Percentiles rank a stretch among this genome's conserved stretches.
Evolutionary conservation across 2,888 invertebrate genomes (phyloP).

Genomic region (Watsonalla binaria): DNA sequence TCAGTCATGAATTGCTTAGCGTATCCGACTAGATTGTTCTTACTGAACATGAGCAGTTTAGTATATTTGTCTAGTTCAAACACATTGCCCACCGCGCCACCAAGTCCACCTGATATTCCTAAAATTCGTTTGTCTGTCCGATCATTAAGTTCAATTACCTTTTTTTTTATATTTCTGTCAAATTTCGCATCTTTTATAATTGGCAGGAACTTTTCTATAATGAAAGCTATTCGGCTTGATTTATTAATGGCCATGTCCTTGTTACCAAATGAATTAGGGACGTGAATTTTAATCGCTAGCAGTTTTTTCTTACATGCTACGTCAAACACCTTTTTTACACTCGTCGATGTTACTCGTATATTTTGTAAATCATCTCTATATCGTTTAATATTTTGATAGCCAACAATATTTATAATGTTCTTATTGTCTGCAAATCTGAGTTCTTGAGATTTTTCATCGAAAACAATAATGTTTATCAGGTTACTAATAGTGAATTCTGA

Average conservation of each 20-base stretch:
- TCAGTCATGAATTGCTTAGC: background rate
- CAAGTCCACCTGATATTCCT: slow-evolving; percentile 5
- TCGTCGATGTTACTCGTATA: slow-evolving; percentile 3
- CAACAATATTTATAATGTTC: background rate
- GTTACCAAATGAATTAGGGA: slow-evolving; percentile 7
- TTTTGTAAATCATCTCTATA: slow-evolving; percentile 3
- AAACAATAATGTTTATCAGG: slow-evolving; percentile 3
- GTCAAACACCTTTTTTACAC: slow-evolving; percentile 1
- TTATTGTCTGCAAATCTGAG: slow-evolving; percentile 4
- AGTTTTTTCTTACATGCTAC: slow-evolving; percentile 3
- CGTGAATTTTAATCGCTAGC: background rate
- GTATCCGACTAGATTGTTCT: background rate
- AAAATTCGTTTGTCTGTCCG: slow-evolving; percentile 4
- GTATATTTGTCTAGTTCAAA: slow-evolving; percentile 3
- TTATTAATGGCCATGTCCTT: slow-evolving; percentile 5
- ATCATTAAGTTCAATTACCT: background rate
- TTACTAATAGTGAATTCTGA: slow-evolving; percentile 4
- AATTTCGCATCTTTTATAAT: background rate
- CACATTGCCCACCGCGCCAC: slow-evolving; percentile 7
- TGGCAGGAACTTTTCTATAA: background rate
- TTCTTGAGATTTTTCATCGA: slow-evolving; percentile 5
- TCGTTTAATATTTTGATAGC: slow-evolving; percentile 1
- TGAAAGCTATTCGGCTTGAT: slow-evolving; percentile 1
- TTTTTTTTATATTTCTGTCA: slow-evolving; percentile 1
- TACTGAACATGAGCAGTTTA: slow-evolving; percentile 2